Conservation (phyloP, 2,888 invertebrate species). For the Drosophila acutilabella region DNA sequence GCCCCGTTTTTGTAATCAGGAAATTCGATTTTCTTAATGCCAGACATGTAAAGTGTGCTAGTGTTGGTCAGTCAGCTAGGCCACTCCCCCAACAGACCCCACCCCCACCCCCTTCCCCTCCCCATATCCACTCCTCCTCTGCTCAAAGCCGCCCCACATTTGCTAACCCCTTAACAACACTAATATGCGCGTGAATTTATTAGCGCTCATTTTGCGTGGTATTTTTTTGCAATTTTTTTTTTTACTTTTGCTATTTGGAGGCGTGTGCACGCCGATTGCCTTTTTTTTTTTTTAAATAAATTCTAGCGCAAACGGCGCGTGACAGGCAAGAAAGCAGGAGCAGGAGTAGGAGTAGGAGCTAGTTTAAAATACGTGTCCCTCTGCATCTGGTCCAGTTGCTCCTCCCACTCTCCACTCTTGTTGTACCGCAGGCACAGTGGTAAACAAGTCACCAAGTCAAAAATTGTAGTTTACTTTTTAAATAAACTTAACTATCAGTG, state of each 20-base stretch:
- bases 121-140: neutral
- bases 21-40: slow-evolving; percentile 83
- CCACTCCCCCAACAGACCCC: neutral
- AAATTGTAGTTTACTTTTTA: too few relatives aligned
- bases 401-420: neutral
- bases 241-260: slow-evolving; percentile 57
- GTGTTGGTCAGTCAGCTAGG: slow-evolving; percentile 1
- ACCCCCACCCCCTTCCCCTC: too few relatives aligned
- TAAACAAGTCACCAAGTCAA: too few relatives aligned
- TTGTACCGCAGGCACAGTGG: too few relatives aligned
- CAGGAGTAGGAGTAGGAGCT: slow-evolving; percentile 1
- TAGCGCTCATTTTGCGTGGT: slow-evolving; percentile 67
- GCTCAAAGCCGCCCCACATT: neutral
- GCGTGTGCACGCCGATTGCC: slow-evolving; percentile 74
- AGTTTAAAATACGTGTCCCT: neutral
- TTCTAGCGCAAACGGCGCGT: slow-evolving; percentile 80
- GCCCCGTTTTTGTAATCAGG: slow-evolving; percentile 76
- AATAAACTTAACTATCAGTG: too few relatives aligned
- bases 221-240: neutral
- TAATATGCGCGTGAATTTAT: slow-evolving; percentile 81
- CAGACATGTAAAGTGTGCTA: slow-evolving; percentile 37
- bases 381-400: neutral
- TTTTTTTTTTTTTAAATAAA: slow-evolving; percentile 79
- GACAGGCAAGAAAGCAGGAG: slow-evolving; percentile 50
- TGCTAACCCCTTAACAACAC: slow-evolving; percentile 29